These are phyloP conservation scores for Lacerta agilis DNA, from an alignment of 2,797 vertebrate genomes.

Conservation along the genomic window DNA sequence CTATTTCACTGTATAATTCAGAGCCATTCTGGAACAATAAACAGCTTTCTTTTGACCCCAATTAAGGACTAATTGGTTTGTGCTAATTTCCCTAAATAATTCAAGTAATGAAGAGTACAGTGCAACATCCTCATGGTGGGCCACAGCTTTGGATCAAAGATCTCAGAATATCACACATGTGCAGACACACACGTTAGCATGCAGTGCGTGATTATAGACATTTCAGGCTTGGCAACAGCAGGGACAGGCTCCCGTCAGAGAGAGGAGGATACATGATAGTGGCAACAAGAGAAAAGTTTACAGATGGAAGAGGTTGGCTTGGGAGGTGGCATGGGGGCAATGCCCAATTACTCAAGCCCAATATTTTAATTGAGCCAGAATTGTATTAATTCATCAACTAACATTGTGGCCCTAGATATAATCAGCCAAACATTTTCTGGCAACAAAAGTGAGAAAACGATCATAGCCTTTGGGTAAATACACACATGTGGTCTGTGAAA, in stretches of 20 bases:
- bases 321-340: neutral
- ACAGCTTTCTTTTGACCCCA: too few relatives aligned
- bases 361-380: neutral
- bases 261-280: neutral
- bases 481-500: neutral
- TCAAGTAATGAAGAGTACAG: too few relatives aligned
- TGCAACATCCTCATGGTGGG: too few relatives aligned
- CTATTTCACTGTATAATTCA: too few relatives aligned
- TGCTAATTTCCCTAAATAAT: too few relatives aligned
- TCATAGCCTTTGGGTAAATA: neutral
- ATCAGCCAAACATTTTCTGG: neutral
- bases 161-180: too few relatives aligned
- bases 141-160: too few relatives aligned
- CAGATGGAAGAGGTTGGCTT: neutral
- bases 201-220: neutral
- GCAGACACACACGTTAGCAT: too few relatives aligned
- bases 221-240: neutral
- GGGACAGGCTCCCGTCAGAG: neutral
- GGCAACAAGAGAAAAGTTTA: neutral
- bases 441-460: neutral
- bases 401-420: neutral
- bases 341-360: neutral
- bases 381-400: neutral
- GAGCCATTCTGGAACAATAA: too few relatives aligned
- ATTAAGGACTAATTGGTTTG: too few relatives aligned